Evolutionary conservation across 1,140 invertebrate species (phyloP).

Genomic region (Macrosteles quadrilineatus): DNA sequence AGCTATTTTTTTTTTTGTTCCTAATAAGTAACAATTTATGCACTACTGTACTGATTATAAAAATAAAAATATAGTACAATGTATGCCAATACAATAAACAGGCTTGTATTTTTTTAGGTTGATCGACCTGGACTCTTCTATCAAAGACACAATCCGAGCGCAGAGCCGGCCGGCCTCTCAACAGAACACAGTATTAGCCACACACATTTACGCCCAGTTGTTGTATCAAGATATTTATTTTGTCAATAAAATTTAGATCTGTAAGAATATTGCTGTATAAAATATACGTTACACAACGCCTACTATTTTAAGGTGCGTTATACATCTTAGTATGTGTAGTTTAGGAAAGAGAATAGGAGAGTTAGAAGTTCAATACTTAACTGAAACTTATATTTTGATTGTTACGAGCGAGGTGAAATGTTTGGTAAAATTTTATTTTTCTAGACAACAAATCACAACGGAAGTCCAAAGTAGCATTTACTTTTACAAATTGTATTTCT

Average conservation of each 20-base stretch:
- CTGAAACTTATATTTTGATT: not conserved
- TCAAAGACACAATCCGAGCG: not conserved
- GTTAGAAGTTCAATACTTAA: not conserved
- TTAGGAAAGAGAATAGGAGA: not conserved
- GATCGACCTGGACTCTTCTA: not conserved
- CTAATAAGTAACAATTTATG: too few species aligned
- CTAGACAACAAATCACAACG: not conserved
- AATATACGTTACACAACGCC: not conserved
- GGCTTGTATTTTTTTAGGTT: not conserved
- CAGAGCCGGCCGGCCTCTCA: not conserved
- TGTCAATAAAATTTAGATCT: conserved; percentile 14
- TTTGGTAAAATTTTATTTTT: not conserved
- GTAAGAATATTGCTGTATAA: conserved; percentile 5
- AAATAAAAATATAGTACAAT: not conserved
- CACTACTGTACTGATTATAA: not conserved
- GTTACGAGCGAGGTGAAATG: not conserved
- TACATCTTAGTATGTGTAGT: not conserved
- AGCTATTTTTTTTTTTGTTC: too few species aligned
- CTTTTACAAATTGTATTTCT: not conserved
- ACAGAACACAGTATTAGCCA: conserved; percentile 11
- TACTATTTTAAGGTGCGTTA: not conserved
- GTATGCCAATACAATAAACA: not conserved
- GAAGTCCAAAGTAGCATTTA: not conserved
- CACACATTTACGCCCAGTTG: not conserved
- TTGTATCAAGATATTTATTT: conserved; percentile 16